Conservation (phyloP, 1,140 invertebrate species). For the Hesperophylax magnus region DNA sequence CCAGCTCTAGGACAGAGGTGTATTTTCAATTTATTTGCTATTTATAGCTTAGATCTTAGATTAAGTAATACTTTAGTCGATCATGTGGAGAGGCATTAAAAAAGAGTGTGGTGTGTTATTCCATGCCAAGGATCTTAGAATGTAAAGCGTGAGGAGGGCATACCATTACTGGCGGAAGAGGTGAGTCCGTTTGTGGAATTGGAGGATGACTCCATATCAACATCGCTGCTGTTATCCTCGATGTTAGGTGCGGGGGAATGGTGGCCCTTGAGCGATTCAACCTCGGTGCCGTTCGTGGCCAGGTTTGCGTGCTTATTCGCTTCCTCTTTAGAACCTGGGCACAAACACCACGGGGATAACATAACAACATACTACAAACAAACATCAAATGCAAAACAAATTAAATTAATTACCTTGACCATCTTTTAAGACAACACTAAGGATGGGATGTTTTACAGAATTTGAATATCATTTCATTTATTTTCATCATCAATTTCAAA, state of each 20-base stretch:
- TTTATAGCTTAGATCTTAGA: no score
- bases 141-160: conserved; percentile 16
- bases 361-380: conserved; percentile 4
- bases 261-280: conserved; percentile 50
- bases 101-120: no score
- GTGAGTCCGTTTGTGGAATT: conserved; percentile 59
- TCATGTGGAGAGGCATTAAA: no score
- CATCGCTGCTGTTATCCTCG: conserved; percentile 67
- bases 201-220: conserved; percentile 72
- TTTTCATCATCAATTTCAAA: no score
- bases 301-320: conserved; percentile 71
- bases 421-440: not conserved
- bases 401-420: not conserved
- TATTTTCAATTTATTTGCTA: no score
- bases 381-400: not conserved
- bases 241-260: conserved; percentile 52
- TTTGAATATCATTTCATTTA: no score
- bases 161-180: conserved; percentile 55
- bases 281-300: conserved; percentile 69
- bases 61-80: no score
- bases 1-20: no score
- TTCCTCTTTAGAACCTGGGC: conserved; percentile 65
- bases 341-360: conserved; percentile 23
- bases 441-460: no score
- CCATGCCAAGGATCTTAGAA: no score